Conservation (phyloP, 1,140 invertebrate species). For the Brachionus manjavacas region DNA sequence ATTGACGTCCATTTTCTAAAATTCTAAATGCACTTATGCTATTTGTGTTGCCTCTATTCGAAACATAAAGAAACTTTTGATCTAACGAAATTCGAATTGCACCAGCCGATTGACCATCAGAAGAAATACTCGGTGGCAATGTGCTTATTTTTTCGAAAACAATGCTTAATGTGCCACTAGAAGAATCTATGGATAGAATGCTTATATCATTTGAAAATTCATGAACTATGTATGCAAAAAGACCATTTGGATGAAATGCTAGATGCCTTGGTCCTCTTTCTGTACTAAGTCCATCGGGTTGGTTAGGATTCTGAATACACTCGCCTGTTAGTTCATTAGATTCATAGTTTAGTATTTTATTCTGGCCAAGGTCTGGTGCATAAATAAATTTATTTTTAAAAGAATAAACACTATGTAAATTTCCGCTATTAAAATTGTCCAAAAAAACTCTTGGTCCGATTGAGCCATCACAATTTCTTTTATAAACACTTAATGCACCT, state of each 20-base stretch:
- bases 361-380: conserved; percentile 13
- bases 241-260: conserved; percentile 19
- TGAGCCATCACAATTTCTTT: conserved; percentile 9
- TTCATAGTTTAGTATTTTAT: conserved; percentile 19
- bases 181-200: background rate
- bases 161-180: background rate
- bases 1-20: background rate
- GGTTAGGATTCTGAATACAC: background rate
- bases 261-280: conserved; percentile 15
- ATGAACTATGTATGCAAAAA: conserved; percentile 29
- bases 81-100: conserved; percentile 21
- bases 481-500: conserved; percentile 27
- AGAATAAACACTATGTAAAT: conserved; percentile 26
- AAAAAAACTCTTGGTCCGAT: conserved; percentile 18
- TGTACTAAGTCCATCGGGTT: background rate
- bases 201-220: conserved; percentile 31
- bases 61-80: conserved; percentile 24
- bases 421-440: conserved; percentile 16
- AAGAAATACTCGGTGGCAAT: background rate
- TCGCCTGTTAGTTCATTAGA: background rate
- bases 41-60: conserved; percentile 10
- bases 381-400: conserved; percentile 36
- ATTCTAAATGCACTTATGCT: conserved; percentile 27
- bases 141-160: conserved; percentile 15
- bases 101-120: conserved; percentile 18